phyloP scores from a whole-genome alignment of 2,797 vertebrate genomes.

The Cetoscarus ocellatus region DNA sequence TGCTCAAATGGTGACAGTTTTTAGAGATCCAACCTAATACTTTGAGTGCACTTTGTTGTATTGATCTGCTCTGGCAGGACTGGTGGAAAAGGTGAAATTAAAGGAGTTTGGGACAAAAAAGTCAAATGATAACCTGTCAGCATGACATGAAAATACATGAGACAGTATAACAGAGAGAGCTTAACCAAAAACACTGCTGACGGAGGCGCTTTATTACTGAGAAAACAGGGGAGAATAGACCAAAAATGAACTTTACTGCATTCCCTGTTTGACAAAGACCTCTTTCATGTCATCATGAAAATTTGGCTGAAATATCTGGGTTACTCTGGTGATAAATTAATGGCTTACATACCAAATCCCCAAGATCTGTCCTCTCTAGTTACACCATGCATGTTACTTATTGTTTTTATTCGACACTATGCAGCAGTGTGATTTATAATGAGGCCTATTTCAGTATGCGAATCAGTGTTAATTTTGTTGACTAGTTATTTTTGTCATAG shows the following conservation, averaged over 20 bases:
- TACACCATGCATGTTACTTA: too few species aligned
- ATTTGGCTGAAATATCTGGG: too few species aligned
- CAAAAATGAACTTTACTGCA: not conserved
- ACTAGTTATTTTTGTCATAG: too few species aligned
- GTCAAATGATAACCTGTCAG: constrained; percentile 45
- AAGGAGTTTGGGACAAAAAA: constrained; percentile 30
- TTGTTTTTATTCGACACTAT: too few species aligned
- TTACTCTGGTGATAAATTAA: too few species aligned
- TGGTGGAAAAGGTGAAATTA: constrained; percentile 27
- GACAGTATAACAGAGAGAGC: constrained; percentile 4
- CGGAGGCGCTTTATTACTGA: not conserved
- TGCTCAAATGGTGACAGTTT: not conserved
- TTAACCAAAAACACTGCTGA: not conserved
- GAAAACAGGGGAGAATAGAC: not conserved
- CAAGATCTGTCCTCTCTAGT: too few species aligned
- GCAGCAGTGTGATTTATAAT: too few species aligned
- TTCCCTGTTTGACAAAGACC: too few species aligned
- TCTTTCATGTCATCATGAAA: too few species aligned
- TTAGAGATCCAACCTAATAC: constrained; percentile 25
- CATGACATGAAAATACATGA: constrained; percentile 13
- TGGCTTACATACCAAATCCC: too few species aligned
- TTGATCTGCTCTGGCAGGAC: constrained; percentile 33
- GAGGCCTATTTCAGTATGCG: too few species aligned
- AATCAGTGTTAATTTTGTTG: too few species aligned
- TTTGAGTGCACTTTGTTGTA: constrained; percentile 16